phyloP scores from a whole-genome alignment of 1,140 invertebrate species.

The Drepana arcuata region DNA sequence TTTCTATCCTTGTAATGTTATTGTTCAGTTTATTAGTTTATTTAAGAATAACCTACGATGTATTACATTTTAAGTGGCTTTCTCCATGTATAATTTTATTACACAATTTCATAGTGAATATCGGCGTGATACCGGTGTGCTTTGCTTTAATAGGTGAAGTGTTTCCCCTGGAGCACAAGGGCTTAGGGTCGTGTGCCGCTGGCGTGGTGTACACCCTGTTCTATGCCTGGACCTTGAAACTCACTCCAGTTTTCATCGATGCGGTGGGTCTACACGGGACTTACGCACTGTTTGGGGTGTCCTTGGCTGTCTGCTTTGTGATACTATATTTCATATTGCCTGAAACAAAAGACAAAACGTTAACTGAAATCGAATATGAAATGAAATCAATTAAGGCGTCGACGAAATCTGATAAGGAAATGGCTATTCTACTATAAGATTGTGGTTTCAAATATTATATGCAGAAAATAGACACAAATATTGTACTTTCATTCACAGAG shows the following conservation, averaged over 20 bases:
- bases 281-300: conserved; percentile 22
- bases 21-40: conserved; percentile 18
- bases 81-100: conserved; percentile 21
- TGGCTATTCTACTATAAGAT: too few relatives aligned
- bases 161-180: conserved; percentile 33
- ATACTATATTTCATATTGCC: conserved; percentile 28
- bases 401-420: too few relatives aligned
- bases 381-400: too few relatives aligned
- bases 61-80: conserved; percentile 13
- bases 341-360: conserved; percentile 41
- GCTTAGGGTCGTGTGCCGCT: conserved; percentile 16
- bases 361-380: conserved; percentile 39
- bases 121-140: conserved; percentile 25
- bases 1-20: conserved; percentile 23
- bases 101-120: conserved; percentile 22
- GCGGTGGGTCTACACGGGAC: conserved; percentile 21
- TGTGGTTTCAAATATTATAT: too few relatives aligned
- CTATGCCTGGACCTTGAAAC: conserved; percentile 23
- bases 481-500: too few relatives aligned
- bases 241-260: conserved; percentile 28
- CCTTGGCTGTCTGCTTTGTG: conserved; percentile 17
- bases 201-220: conserved; percentile 26
- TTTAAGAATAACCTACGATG: conserved; percentile 8
- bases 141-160: conserved; percentile 32
- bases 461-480: too few relatives aligned